phyloP scores from a whole-genome alignment of 1,140 invertebrate species.

The Sarcophaga bullata region DNA sequence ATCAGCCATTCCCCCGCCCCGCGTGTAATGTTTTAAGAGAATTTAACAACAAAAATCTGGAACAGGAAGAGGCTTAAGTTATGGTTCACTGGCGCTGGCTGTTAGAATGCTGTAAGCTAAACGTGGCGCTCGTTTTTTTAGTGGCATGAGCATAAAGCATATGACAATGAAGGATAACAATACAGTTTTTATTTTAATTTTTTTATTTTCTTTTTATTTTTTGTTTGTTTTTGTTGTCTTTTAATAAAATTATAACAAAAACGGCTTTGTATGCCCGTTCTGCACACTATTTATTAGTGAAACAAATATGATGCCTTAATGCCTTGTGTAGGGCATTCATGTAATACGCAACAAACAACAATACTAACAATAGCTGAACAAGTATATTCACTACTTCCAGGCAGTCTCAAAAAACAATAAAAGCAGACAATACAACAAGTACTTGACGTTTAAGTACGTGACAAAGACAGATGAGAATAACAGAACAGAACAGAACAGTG shows the following conservation, averaged over 20 bases:
- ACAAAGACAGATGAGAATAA: slow-evolving; percentile 44
- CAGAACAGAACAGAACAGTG: slow-evolving; percentile 18
- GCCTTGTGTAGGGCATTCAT: not conserved
- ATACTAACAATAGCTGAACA: not conserved
- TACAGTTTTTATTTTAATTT: not conserved
- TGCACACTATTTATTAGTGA: too few species aligned
- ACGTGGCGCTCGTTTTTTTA: not conserved
- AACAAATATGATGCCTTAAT: too few species aligned
- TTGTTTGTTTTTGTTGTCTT: too few species aligned
- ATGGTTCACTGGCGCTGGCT: not conserved
- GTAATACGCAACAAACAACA: not conserved
- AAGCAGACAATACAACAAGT: slow-evolving; percentile 32
- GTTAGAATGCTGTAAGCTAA: not conserved
- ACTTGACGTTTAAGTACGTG: slow-evolving; percentile 45
- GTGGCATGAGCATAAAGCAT: slow-evolving; percentile 5
- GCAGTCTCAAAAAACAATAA: not conserved
- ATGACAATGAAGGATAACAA: slow-evolving; percentile 21
- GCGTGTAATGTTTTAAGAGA: too few species aligned
- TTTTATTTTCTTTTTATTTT: too few species aligned
- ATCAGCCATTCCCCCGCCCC: not conserved
- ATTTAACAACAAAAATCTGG: not conserved
- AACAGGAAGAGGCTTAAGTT: not conserved
- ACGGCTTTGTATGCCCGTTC: too few species aligned
- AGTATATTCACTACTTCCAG: not conserved
- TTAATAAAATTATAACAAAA: too few species aligned